These are phyloP conservation scores for Rhyacichthys aspro DNA, from an alignment of 2,797 vertebrate species.

Conservation along the genomic window DNA sequence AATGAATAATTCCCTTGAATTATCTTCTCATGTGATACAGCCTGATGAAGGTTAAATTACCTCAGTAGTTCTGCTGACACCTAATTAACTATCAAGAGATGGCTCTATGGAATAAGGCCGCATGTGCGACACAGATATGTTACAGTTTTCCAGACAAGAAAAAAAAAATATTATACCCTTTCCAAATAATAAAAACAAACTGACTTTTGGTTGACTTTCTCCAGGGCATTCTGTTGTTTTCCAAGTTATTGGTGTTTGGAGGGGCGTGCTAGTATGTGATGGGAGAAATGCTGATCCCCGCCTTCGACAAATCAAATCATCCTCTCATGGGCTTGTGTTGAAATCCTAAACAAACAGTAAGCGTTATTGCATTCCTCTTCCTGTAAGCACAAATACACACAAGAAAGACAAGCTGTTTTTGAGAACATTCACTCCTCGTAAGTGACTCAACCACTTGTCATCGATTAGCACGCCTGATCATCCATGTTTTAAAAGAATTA, in stretches of 20 bases:
- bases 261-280: slow-evolving; percentile 47
- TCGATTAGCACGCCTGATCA: slow-evolving; percentile 48
- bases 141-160: slow-evolving; percentile 41
- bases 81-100: slow-evolving; percentile 66
- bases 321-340: slow-evolving; percentile 35
- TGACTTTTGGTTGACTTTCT: slow-evolving; percentile 60
- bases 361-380: slow-evolving; percentile 46
- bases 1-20: slow-evolving; percentile 75
- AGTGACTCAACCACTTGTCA: slow-evolving; percentile 41
- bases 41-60: slow-evolving; percentile 73
- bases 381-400: slow-evolving; percentile 32
- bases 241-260: slow-evolving; percentile 65
- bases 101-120: slow-evolving; percentile 49
- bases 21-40: slow-evolving; percentile 66
- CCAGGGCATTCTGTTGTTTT: slow-evolving; percentile 64
- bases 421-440: slow-evolving; percentile 33
- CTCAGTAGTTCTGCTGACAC: slow-evolving; percentile 62
- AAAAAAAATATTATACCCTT: slow-evolving; percentile 36
- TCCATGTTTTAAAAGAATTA: slow-evolving; percentile 45
- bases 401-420: slow-evolving; percentile 28
- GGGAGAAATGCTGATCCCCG: slow-evolving; percentile 32
- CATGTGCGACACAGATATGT: slow-evolving; percentile 37
- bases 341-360: slow-evolving; percentile 67
- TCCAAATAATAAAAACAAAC: slow-evolving; percentile 58
- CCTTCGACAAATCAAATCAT: slow-evolving; percentile 65